phyloP scores from a whole-genome alignment of 2,888 invertebrate species.

The Apocheima hispidaria region DNA sequence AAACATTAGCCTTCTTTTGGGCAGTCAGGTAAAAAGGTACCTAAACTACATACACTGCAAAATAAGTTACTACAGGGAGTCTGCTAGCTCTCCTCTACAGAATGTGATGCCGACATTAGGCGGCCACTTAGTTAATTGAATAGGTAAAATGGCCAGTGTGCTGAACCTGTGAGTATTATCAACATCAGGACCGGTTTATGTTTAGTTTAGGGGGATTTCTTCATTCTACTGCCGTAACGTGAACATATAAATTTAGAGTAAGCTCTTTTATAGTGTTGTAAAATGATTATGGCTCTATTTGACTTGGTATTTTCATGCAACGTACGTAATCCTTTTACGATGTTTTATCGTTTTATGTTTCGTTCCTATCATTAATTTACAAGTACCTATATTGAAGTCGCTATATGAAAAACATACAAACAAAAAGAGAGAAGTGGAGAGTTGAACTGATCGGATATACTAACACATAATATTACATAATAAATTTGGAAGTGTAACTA shows the following conservation, averaged over 20 bases:
- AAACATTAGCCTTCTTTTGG: no score
- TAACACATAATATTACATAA: no score
- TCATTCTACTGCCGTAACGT: slow-evolving; percentile 35
- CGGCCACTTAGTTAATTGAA: slow-evolving; percentile 73
- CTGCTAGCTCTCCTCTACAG: slow-evolving; percentile 49
- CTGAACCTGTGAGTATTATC: slow-evolving; percentile 33
- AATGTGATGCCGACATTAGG: slow-evolving; percentile 65
- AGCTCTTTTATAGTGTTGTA: slow-evolving; percentile 30
- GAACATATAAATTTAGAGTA: slow-evolving; percentile 34
- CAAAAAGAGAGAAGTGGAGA: no score
- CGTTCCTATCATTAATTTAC: slow-evolving; percentile 55
- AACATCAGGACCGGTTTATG: slow-evolving; percentile 39
- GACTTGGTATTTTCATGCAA: slow-evolving; percentile 1
- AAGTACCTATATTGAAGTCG: no score
- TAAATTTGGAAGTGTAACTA: no score
- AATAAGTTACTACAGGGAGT: not conserved
- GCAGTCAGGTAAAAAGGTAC: no score
- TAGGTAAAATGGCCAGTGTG: slow-evolving; percentile 52
- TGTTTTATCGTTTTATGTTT: slow-evolving; percentile 25
- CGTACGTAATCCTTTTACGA: not conserved
- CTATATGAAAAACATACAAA: no score
- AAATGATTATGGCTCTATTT: slow-evolving; percentile 22
- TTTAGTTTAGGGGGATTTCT: slow-evolving; percentile 40
- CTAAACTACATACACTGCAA: not conserved
- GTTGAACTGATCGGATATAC: no score